Conservation (phyloP, 2,113 vertebrate species). For the Desmodus rotundus region DNA sequence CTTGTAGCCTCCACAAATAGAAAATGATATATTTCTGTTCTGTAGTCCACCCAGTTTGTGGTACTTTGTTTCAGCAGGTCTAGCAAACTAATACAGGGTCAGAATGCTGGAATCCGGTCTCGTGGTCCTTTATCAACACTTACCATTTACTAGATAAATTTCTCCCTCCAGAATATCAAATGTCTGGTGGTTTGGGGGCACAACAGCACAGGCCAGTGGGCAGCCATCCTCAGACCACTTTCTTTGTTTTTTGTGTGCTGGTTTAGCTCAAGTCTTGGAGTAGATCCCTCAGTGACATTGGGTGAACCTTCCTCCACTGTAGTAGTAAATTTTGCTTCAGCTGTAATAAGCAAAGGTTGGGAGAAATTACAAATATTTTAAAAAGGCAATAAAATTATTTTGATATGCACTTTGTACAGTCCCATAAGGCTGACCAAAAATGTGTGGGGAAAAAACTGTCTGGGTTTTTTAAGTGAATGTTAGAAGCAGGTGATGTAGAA, state of each 20-base stretch:
- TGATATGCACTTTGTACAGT: constrained; percentile 24
- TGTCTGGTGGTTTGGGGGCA: neutral
- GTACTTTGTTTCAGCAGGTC: neutral
- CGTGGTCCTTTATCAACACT: neutral
- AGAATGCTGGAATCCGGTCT: neutral
- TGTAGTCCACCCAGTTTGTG: neutral
- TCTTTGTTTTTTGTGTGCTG: neutral
- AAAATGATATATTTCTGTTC: neutral
- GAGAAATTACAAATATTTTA: constrained; percentile 64
- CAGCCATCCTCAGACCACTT: neutral
- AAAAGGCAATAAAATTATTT: constrained; percentile 57
- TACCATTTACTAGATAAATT: neutral
- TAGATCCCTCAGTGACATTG: constrained; percentile 13
- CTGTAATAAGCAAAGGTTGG: constrained; percentile 38
- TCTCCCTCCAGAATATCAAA: neutral
- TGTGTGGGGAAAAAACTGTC: constrained; percentile 23
- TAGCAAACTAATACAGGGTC: neutral
- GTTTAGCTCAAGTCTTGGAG: neutral
- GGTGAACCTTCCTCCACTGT: neutral
- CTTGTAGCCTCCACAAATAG: neutral
- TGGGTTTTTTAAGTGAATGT: constrained; percentile 56
- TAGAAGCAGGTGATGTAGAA: constrained; percentile 50
- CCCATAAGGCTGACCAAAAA: constrained; percentile 18
- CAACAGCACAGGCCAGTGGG: neutral
- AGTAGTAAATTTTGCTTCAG: constrained; percentile 25